These are phyloP conservation scores for Eupithecia centaureata DNA, from an alignment of 2,888 invertebrate species.

Conservation along the genomic window DNA sequence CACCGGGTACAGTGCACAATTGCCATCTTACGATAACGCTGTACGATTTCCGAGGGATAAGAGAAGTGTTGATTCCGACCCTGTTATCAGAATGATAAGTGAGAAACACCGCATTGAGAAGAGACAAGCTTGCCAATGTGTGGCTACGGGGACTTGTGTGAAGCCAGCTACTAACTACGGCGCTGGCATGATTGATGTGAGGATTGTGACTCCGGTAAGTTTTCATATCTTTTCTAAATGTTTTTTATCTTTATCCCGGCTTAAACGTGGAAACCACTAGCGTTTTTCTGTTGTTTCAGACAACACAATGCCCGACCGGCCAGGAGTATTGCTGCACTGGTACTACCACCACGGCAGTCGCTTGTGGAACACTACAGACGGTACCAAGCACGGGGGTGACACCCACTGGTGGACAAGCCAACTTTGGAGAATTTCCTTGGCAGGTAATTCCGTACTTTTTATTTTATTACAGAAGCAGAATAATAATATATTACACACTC, in stretches of 20 bases:
- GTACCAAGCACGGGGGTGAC: constrained; percentile 64
- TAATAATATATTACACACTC: no score
- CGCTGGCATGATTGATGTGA: constrained; percentile 84
- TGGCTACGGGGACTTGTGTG: constrained; percentile 68
- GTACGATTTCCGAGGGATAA: constrained; percentile 74
- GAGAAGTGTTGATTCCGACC: constrained; percentile 53
- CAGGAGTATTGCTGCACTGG: constrained; percentile 74
- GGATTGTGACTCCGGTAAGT: constrained; percentile 85
- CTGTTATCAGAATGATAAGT: constrained; percentile 38
- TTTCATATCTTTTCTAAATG: not conserved
- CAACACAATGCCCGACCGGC: constrained; percentile 65
- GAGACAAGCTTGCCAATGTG: constrained; percentile 75
- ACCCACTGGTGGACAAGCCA: constrained; percentile 82
- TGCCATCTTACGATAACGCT: constrained; percentile 62
- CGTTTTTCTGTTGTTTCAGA: constrained; percentile 35
- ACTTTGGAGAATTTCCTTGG: constrained; percentile 90
- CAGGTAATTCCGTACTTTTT: constrained; percentile 78
- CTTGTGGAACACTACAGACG: constrained; percentile 76
- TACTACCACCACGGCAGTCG: constrained; percentile 49
- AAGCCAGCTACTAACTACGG: constrained; percentile 65
- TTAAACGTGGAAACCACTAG: constrained; percentile 13
- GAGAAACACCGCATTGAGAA: constrained; percentile 61
- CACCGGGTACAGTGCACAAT: constrained; percentile 64
- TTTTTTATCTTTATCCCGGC: not conserved
- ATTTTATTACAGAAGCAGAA: no score